These are phyloP conservation scores for Manduca sexta DNA, from an alignment of 1,140 invertebrate genomes.

Conservation along the genomic window DNA sequence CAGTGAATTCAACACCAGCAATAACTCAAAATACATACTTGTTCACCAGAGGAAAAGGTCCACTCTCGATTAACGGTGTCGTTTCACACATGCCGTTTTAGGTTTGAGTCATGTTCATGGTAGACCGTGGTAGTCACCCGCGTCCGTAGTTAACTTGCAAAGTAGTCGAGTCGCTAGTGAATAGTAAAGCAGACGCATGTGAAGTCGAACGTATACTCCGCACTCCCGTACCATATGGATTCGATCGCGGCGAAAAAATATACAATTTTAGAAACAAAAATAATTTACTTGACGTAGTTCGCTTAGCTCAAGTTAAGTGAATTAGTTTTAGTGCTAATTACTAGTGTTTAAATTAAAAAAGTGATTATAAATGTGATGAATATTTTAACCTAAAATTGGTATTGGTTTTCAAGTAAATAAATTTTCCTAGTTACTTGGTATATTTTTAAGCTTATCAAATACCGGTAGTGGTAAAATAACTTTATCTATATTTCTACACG, in stretches of 20 bases:
- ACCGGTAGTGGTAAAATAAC: slow-evolving; percentile 25
- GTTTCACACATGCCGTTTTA: slow-evolving; percentile 35
- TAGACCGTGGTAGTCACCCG: slow-evolving; percentile 52
- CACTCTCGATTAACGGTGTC: slow-evolving; percentile 4
- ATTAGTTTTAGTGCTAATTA: background rate
- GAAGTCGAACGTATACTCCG: slow-evolving; percentile 34
- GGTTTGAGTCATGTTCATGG: slow-evolving; percentile 24
- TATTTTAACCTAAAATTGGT: slow-evolving; percentile 49
- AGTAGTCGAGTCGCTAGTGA: slow-evolving; percentile 43
- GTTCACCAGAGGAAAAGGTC: slow-evolving; percentile 3
- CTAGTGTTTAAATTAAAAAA: slow-evolving; percentile 2
- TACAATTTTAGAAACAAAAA: no score
- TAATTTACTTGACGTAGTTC: no score
- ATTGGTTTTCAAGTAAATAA: slow-evolving; percentile 11
- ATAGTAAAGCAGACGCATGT: slow-evolving; percentile 55
- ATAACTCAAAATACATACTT: slow-evolving; percentile 21
- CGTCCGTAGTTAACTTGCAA: slow-evolving; percentile 50
- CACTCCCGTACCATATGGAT: slow-evolving; percentile 22
- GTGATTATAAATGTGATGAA: slow-evolving; percentile 27
- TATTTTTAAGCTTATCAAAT: slow-evolving; percentile 39
- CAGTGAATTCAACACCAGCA: slow-evolving; percentile 44
- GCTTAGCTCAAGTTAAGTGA: no score
- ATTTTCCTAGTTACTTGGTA: slow-evolving; percentile 22
- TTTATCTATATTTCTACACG: slow-evolving; percentile 50
- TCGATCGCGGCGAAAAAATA: slow-evolving; percentile 30